These are phyloP conservation scores for Eupeodes luniger DNA, from an alignment of 2,888 invertebrate species.

Conservation along the genomic window DNA sequence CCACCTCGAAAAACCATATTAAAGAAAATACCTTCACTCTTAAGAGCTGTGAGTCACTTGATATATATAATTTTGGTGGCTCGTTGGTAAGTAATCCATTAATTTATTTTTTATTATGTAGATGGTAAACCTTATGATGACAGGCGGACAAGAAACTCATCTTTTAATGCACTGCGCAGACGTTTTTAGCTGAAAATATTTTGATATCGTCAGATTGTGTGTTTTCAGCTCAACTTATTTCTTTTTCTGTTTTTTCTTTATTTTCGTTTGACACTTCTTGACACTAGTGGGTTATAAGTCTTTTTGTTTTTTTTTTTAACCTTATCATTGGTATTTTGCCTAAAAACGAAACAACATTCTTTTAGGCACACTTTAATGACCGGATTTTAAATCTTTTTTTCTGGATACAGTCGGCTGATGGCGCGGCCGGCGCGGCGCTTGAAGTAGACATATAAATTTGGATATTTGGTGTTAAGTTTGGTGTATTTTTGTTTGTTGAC, in stretches of 20 bases:
- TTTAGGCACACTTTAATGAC: constrained; percentile 47
- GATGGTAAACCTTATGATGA: constrained; percentile 6
- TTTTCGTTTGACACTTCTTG: constrained; percentile 69
- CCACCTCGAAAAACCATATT: constrained; percentile 49
- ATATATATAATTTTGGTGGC: constrained; percentile 59
- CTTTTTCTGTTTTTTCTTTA: constrained; percentile 35
- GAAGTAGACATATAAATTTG: not conserved
- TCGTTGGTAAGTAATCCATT: constrained; percentile 67
- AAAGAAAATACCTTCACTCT: constrained; percentile 15
- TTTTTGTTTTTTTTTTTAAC: constrained; percentile 5
- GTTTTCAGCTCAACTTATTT: not conserved
- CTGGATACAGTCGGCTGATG: not conserved
- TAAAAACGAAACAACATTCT: constrained; percentile 39
- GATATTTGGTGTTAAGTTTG: not conserved
- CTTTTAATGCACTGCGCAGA: constrained; percentile 69
- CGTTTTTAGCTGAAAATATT: constrained; percentile 32
- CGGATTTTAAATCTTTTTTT: constrained; percentile 64
- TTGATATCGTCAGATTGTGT: not conserved
- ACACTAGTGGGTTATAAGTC: constrained; percentile 52
- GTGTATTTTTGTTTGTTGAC: not conserved
- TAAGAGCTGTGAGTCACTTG: constrained; percentile 66
- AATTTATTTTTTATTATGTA: constrained; percentile 25
- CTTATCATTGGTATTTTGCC: constrained; percentile 66
- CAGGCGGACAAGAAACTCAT: constrained; percentile 53
- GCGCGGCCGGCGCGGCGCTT: constrained; percentile 8